These are phyloP conservation scores for Microtus oregoni DNA, from an alignment of 2,113 vertebrate species.

Conservation along the genomic window DNA sequence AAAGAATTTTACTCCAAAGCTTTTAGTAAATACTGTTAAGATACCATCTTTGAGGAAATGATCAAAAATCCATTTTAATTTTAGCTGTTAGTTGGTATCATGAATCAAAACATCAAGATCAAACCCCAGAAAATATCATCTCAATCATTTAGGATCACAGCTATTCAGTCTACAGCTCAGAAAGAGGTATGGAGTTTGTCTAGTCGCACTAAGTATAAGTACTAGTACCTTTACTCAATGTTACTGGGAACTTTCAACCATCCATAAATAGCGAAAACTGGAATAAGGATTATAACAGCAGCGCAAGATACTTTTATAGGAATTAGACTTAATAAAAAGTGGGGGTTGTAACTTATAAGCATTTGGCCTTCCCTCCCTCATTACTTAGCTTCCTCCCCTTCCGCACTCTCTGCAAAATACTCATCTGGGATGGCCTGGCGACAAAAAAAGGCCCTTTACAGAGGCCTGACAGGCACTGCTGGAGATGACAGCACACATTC, in stretches of 20 bases:
- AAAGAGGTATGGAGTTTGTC: background rate
- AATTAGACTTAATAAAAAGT: background rate
- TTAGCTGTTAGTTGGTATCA: background rate
- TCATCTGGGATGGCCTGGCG: background rate
- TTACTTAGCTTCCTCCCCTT: background rate
- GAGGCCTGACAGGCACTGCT: background rate
- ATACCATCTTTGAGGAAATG: background rate
- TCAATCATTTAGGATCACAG: background rate
- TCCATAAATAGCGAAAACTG: background rate
- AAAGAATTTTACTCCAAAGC: background rate
- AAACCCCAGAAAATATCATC: conserved; percentile 5
- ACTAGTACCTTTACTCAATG: background rate
- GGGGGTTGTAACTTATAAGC: background rate
- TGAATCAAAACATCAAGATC: conserved; percentile 25
- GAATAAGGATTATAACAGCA: background rate
- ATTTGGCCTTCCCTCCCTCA: background rate
- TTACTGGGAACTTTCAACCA: background rate
- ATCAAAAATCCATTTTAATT: background rate
- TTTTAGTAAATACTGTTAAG: conserved; percentile 17
- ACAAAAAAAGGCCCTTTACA: background rate
- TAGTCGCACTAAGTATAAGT: background rate
- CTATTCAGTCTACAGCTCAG: background rate
- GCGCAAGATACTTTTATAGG: background rate
- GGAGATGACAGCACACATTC: background rate
- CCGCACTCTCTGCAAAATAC: background rate